These are phyloP conservation scores for Stegodyphus dumicola DNA, from an alignment of 1,140 invertebrate genomes.

Conservation along the genomic window DNA sequence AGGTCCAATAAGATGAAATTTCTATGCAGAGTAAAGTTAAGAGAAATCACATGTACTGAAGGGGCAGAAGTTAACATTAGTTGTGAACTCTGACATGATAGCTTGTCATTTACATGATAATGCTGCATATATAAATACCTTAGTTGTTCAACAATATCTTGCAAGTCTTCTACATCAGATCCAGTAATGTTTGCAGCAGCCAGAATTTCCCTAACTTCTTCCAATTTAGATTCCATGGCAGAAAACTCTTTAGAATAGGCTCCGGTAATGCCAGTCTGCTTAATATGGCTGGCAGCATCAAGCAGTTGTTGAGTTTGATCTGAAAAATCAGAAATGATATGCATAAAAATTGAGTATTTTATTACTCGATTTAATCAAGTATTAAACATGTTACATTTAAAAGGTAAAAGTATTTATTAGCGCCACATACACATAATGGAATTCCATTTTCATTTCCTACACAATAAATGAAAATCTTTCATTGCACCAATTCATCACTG, in stretches of 20 bases:
- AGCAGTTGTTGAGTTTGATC: constrained; percentile 74
- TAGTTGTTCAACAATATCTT: constrained; percentile 72
- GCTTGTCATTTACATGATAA: too few species aligned
- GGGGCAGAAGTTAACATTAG: too few species aligned
- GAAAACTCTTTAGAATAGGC: constrained; percentile 95
- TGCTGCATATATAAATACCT: constrained; percentile 14
- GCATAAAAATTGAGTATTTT: neutral
- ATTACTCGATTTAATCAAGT: too few species aligned
- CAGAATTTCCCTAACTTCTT: constrained; percentile 82
- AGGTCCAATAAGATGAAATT: too few species aligned
- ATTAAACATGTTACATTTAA: neutral
- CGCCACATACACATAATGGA: neutral
- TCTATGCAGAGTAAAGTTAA: too few species aligned
- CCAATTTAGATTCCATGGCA: constrained; percentile 85
- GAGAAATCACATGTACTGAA: too few species aligned
- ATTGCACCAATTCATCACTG: too few species aligned
- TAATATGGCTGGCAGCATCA: constrained; percentile 87
- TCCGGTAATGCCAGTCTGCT: constrained; percentile 90
- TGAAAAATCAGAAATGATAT: constrained; percentile 61
- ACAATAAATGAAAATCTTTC: too few species aligned
- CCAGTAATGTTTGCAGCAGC: constrained; percentile 79
- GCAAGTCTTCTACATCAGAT: constrained; percentile 78
- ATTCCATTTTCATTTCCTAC: too few species aligned
- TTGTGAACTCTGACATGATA: too few species aligned
- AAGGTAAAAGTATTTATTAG: neutral